These are phyloP conservation scores for Colletes collaris DNA, from an alignment of 2,888 invertebrate genomes.

Conservation along the genomic window DNA sequence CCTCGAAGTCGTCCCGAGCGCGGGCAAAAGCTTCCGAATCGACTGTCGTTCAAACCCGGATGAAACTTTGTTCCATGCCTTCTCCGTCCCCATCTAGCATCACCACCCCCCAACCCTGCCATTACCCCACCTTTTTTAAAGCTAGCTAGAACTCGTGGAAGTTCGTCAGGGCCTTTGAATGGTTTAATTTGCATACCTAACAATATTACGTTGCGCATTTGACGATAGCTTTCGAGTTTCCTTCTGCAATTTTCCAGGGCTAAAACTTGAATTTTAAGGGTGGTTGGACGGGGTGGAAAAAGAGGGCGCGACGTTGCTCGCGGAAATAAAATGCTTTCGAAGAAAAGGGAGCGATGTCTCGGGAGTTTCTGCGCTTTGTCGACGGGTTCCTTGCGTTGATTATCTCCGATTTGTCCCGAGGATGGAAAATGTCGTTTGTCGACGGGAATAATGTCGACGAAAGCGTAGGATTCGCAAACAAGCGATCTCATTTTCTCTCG, in stretches of 20 bases:
- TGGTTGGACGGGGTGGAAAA: not conserved
- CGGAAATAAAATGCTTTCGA: conserved; percentile 4
- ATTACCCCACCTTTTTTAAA: conserved; percentile 46
- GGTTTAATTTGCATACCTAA: conserved; percentile 74
- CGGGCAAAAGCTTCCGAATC: not conserved
- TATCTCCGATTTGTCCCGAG: conserved; percentile 4
- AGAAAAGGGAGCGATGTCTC: not conserved
- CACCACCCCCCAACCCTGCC: not conserved
- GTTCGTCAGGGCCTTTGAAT: conserved; percentile 71
- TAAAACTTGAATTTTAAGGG: conserved; percentile 36
- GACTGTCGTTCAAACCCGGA: conserved; percentile 15
- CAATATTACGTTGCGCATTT: conserved; percentile 65
- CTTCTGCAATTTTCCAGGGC: conserved; percentile 38
- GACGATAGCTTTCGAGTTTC: conserved; percentile 62
- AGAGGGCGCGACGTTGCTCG: not conserved
- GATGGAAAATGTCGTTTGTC: conserved; percentile 9
- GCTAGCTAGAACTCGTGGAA: conserved; percentile 60
- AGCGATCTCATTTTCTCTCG: conserved; percentile 5
- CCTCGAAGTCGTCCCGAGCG: not conserved
- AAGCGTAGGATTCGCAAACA: conserved; percentile 23
- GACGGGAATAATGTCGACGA: conserved; percentile 11
- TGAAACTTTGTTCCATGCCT: conserved; percentile 24
- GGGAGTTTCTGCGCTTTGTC: conserved; percentile 2
- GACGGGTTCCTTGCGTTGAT: conserved; percentile 13
- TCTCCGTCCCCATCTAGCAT: not conserved